phyloP scores from a whole-genome alignment of 1,140 invertebrate species.

The Lycorma delicatula region DNA sequence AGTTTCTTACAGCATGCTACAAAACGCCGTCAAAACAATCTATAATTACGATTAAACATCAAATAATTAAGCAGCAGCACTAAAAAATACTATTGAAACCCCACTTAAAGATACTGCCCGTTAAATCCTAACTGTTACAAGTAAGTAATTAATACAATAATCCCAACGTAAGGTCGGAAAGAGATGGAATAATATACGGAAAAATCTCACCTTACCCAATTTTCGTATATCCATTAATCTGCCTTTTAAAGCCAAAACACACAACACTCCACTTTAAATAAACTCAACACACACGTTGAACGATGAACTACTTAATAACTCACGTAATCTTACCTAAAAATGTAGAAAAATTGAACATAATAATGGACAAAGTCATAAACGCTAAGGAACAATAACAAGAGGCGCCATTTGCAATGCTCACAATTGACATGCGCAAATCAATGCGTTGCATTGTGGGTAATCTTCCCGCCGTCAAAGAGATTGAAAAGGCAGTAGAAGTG shows the following conservation, averaged over 20 bases:
- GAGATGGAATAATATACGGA: slow-evolving; percentile 16
- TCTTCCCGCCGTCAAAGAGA: slow-evolving; percentile 21
- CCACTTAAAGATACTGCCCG: background rate
- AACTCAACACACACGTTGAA: slow-evolving; percentile 17
- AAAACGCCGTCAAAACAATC: too few relatives aligned
- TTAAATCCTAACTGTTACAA: background rate
- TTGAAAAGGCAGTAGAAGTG: too few relatives aligned
- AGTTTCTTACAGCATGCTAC: too few relatives aligned
- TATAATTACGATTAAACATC: too few relatives aligned
- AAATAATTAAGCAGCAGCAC: too few relatives aligned
- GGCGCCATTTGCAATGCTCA: slow-evolving; percentile 65
- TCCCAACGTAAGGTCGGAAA: slow-evolving; percentile 2
- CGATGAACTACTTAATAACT: slow-evolving; percentile 10
- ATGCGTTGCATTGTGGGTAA: slow-evolving; percentile 41
- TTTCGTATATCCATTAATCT: slow-evolving; percentile 20
- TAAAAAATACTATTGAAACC: background rate
- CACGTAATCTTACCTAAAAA: slow-evolving; percentile 26
- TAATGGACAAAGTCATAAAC: slow-evolving; percentile 43
- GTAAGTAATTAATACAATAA: background rate
- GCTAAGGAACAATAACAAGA: slow-evolving; percentile 66
- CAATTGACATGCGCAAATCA: slow-evolving; percentile 55
- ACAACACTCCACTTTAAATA: slow-evolving; percentile 17
- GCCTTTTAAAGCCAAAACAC: slow-evolving; percentile 3
- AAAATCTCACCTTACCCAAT: slow-evolving; percentile 18
- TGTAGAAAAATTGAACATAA: slow-evolving; percentile 40